Evolutionary conservation across 2,888 invertebrate species (phyloP), one percentile per base, ranked within the genome.

Genomic region (Lacanobia wlatinum): DNA sequence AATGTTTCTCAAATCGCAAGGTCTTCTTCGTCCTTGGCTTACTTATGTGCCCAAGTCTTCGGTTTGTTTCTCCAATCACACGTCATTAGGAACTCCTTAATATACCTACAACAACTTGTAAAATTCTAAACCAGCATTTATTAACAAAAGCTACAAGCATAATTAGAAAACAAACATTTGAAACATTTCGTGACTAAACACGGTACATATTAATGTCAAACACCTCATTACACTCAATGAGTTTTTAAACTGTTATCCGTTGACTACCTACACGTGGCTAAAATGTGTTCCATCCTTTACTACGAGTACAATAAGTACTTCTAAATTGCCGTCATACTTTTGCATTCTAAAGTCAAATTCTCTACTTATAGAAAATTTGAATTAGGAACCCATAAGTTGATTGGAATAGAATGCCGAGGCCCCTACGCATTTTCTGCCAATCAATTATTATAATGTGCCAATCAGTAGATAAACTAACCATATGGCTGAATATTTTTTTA

Each of bases 201-300:
- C 48, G 12, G 38, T 55, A 18, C 50, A 43, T 61, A 76, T 70
- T 80, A 64, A 64, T 71, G 76, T 76, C 78, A 71, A 80, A 48
- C 59, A 80, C 66, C 76, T 71, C 78, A 80, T 79, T 80, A 80
- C 7, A n/a, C 23, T 67, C 28, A 66, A 78, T 80, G 53, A 14
- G 40, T 70, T 79, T 80, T 79, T 76, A 80, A 79, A 76, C 80
- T 66, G 55, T 68, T 43, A 52, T 43, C 63, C 40, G 64, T 64
- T 70, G 63, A 28, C 14, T 59, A 43, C 43, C 0, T 43, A 64
- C 69, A 64, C 59, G 55, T 64, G 66, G 38, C 12, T 65, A 12
- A 58, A 70, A 61, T 56, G n/a, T 16, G 34, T 48, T 7, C 48
- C 4, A 0, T 14, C 4, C 16, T 48, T 48, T 18, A 18, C 8